Evolutionary conservation across 2,888 invertebrate species (phyloP).

Genomic region (Flexamia atlantica): DNA sequence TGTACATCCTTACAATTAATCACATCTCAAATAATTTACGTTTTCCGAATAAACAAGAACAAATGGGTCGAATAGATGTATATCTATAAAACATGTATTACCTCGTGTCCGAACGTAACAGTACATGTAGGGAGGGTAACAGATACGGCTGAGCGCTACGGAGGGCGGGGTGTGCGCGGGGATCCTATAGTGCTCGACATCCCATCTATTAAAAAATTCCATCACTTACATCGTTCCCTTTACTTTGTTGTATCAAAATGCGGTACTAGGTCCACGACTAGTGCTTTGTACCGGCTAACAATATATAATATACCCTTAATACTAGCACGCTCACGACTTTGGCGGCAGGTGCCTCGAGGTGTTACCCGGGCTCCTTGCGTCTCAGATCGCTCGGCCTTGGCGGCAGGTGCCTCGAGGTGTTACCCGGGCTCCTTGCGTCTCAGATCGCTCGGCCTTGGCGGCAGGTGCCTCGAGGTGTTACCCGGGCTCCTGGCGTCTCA

Average conservation of each 20-base stretch:
- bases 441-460: no score
- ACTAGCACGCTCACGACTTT: constrained; percentile 26
- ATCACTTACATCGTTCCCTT: constrained; percentile 45
- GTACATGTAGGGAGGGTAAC: not conserved
- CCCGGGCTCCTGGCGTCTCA: no score
- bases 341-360: not conserved
- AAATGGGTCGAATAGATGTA: constrained; percentile 41
- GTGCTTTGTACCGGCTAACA: constrained; percentile 58
- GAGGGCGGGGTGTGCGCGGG: constrained; percentile 36
- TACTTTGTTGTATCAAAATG: constrained; percentile 55
- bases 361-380: no score
- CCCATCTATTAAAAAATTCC: constrained; percentile 54
- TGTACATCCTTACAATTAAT: constrained; percentile 57
- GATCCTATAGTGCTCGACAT: constrained; percentile 33
- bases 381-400: no score
- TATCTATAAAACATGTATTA: constrained; percentile 52
- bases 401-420: no score
- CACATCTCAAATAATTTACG: constrained; percentile 61
- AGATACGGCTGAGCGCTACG: not conserved
- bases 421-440: no score
- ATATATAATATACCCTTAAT: constrained; percentile 53
- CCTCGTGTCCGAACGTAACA: not conserved
- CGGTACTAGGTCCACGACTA: constrained; percentile 54
- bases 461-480: no score
- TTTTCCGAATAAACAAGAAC: constrained; percentile 63